phyloP scores from a whole-genome alignment of 1,140 invertebrate genomes.

The Mactra quadrangularis region DNA sequence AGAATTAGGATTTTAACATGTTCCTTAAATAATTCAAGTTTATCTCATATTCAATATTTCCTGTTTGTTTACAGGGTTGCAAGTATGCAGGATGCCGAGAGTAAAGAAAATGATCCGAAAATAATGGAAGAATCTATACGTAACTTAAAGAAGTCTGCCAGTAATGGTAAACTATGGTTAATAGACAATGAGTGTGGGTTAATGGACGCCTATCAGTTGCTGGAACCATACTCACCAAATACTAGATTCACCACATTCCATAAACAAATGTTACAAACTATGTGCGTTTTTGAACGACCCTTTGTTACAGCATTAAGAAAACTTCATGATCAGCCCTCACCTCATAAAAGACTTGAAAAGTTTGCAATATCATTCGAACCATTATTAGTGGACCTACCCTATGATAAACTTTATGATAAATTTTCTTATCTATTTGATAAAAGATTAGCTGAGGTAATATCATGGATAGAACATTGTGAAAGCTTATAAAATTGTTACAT shows the following conservation, averaged over 20 bases:
- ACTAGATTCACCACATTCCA: constrained; percentile 81
- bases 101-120: constrained; percentile 78
- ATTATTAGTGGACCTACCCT: constrained; percentile 65
- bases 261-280: constrained; percentile 78
- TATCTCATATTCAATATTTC: no score
- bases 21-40: no score
- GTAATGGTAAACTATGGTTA: constrained; percentile 81
- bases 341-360: constrained; percentile 66
- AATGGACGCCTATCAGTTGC: constrained; percentile 82
- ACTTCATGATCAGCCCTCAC: constrained; percentile 55
- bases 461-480: constrained; percentile 74
- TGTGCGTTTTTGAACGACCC: constrained; percentile 82
- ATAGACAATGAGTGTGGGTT: constrained; percentile 85
- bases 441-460: constrained; percentile 70
- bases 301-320: constrained; percentile 76
- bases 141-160: constrained; percentile 81
- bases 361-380: constrained; percentile 71
- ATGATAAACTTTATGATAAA: constrained; percentile 62
- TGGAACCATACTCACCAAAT: constrained; percentile 72
- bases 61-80: constrained; percentile 81
- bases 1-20: no score
- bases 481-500: no score
- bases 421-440: constrained; percentile 70
- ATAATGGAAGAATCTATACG: constrained; percentile 82
- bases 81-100: constrained; percentile 84